phyloP scores from a whole-genome alignment of 2,888 invertebrate genomes.

The Agrochola circellaris region DNA sequence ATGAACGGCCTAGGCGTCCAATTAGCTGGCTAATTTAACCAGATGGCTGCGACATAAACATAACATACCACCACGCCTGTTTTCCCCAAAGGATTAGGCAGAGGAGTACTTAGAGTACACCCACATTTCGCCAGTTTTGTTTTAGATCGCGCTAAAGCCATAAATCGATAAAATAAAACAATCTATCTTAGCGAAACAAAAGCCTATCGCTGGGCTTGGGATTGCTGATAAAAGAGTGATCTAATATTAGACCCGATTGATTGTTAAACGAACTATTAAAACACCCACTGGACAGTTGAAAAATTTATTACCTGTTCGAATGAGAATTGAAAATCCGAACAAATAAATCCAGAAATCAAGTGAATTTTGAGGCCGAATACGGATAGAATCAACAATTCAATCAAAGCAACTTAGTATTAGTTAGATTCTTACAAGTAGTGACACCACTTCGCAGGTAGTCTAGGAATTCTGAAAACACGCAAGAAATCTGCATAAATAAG shows the following conservation, averaged over 20 bases:
- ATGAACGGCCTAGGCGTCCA: no score
- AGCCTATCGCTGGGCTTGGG: background rate
- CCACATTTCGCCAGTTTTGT: background rate
- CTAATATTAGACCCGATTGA: slow-evolving; percentile 31
- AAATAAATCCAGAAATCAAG: background rate
- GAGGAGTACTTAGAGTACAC: background rate
- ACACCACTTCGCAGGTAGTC: background rate
- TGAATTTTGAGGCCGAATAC: background rate
- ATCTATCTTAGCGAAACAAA: slow-evolving; percentile 37
- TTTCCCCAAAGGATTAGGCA: no score
- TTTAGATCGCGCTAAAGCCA: slow-evolving; percentile 10
- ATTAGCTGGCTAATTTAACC: no score
- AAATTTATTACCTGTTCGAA: slow-evolving; percentile 31
- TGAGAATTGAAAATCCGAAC: background rate
- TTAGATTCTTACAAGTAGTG: background rate
- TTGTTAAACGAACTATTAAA: slow-evolving; percentile 14
- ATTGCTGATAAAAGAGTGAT: slow-evolving; percentile 14
- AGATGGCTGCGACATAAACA: no score
- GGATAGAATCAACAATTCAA: background rate
- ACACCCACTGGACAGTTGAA: background rate
- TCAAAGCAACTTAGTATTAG: background rate
- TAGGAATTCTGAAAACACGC: background rate
- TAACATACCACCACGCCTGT: no score
- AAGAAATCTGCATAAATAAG: slow-evolving; percentile 24
- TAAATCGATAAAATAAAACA: slow-evolving; percentile 27